phyloP scores from a whole-genome alignment of 2,888 invertebrate species.

The Erebia palarica region DNA sequence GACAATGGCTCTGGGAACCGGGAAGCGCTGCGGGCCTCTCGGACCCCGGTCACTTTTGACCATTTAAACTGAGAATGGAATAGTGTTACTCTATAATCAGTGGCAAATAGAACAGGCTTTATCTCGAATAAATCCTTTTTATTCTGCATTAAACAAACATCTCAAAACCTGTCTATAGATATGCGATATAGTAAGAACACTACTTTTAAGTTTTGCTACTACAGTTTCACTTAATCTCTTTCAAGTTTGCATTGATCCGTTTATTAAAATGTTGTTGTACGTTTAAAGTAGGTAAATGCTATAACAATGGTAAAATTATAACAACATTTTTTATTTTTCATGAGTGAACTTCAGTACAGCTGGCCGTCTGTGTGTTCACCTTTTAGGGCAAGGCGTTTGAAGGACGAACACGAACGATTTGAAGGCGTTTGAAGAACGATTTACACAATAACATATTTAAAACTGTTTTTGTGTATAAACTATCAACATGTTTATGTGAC shows the following conservation, averaged over 20 bases:
- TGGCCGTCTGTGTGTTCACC: conserved; percentile 35
- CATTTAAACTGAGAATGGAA: conserved; percentile 64
- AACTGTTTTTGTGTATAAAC: neutral
- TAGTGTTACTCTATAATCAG: conserved; percentile 50
- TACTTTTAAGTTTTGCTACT: conserved; percentile 14
- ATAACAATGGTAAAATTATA: neutral
- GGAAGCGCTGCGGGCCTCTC: conserved; percentile 61
- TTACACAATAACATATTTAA: conserved; percentile 47
- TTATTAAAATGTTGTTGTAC: neutral
- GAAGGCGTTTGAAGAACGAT: conserved; percentile 39
- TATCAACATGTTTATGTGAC: conserved; percentile 4
- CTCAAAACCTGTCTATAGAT: conserved; percentile 14
- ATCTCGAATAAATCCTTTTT: conserved; percentile 21
- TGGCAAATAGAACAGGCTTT: conserved; percentile 32
- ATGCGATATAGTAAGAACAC: conserved; percentile 9
- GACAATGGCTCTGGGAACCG: conserved; percentile 75
- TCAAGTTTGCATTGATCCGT: conserved; percentile 5
- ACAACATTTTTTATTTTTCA: conserved; percentile 28
- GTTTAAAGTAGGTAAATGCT: neutral
- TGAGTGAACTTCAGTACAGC: conserved; percentile 31
- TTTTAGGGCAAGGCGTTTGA: conserved; percentile 41
- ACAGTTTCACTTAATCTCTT: conserved; percentile 7
- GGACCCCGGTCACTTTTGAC: conserved; percentile 55
- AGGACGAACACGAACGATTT: conserved; percentile 26
- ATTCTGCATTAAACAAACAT: conserved; percentile 22